Percentiles rank a stretch among this genome's conserved stretches.
Evolutionary conservation across 2,797 vertebrate species (phyloP).

Genomic region (Diceros bicornis): DNA sequence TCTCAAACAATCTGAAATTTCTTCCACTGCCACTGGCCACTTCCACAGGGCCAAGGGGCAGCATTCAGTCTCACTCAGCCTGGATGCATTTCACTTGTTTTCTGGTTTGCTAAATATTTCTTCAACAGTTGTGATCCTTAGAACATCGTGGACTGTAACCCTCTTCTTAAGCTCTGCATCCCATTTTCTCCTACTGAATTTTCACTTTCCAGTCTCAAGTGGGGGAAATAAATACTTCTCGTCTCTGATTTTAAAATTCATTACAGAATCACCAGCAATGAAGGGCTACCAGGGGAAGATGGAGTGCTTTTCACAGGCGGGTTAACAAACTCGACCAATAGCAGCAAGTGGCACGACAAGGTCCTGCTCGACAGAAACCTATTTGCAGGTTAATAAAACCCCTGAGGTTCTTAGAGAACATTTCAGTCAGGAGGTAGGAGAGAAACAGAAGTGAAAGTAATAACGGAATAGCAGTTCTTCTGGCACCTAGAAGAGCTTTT

Average conservation of each 20-base stretch:
- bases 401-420: not conserved
- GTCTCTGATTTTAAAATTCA: not conserved
- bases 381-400: not conserved
- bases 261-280: not conserved
- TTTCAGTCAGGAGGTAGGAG: not conserved
- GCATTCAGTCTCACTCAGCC: not conserved
- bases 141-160: not conserved
- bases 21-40: no score
- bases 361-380: not conserved
- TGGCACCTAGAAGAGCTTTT: not conserved
- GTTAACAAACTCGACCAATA: not conserved
- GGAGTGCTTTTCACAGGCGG: not conserved
- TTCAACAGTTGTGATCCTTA: not conserved
- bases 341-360: not conserved
- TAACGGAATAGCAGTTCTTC: not conserved
- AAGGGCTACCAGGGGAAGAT: not conserved
- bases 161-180: not conserved
- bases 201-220: not conserved
- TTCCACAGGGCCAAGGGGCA: not conserved
- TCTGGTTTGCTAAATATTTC: not conserved
- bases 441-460: not conserved
- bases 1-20: not conserved
- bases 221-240: not conserved
- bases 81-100: not conserved
- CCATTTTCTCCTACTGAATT: not conserved